Evolutionary conservation across 2,888 invertebrate genomes (phyloP).

Genomic region (Sinhomidia bicolor): DNA sequence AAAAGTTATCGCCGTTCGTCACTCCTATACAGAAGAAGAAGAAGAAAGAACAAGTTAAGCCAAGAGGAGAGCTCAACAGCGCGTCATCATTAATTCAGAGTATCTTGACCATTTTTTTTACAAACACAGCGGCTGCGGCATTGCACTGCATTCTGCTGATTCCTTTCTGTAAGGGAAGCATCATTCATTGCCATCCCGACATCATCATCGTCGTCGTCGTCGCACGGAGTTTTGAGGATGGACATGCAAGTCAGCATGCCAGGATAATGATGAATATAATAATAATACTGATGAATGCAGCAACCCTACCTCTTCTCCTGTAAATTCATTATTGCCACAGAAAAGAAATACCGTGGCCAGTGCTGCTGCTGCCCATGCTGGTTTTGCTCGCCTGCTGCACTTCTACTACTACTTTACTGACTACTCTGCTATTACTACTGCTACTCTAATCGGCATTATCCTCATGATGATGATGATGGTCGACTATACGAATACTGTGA

Average conservation of each 20-base stretch:
- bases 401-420: no score
- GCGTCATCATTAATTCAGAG: constrained; percentile 68
- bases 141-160: background rate
- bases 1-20: constrained; percentile 6
- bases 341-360: no score
- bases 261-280: background rate
- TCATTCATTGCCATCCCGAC: background rate
- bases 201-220: background rate
- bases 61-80: no score
- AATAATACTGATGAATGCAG: background rate
- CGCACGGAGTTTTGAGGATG: background rate
- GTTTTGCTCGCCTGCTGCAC: no score
- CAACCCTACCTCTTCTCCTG: no score
- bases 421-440: no score
- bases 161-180: constrained; percentile 5
- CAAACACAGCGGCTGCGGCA: constrained; percentile 14
- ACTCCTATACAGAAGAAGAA: background rate
- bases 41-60: background rate
- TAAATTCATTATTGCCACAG: no score
- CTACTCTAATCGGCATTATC: background rate
- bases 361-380: no score
- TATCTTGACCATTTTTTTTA: constrained; percentile 48
- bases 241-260: background rate
- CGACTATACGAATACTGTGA: background rate
- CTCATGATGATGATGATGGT: background rate